phyloP scores from a whole-genome alignment of 2,888 invertebrate genomes.

The Sclerodermus sp. region DNA sequence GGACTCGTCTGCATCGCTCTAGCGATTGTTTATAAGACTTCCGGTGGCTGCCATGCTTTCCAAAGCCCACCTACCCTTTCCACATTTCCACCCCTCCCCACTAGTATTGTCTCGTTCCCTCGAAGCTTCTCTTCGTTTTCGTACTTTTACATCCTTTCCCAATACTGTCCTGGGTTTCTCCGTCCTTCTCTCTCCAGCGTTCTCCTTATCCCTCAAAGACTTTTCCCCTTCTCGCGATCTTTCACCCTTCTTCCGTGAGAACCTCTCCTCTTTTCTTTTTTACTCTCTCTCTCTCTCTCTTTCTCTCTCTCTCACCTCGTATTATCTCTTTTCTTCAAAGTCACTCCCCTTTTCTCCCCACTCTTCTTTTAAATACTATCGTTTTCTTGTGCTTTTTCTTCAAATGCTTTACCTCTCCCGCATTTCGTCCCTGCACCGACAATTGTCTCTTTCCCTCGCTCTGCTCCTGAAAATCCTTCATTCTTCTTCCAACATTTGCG shows the following conservation, averaged over 20 bases:
- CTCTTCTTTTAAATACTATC: too few relatives aligned
- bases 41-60: slow-evolving; percentile 41
- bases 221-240: too few relatives aligned
- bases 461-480: too few relatives aligned
- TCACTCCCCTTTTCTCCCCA: too few relatives aligned
- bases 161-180: too few relatives aligned
- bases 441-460: too few relatives aligned
- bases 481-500: neutral
- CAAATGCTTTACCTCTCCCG: neutral
- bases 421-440: neutral
- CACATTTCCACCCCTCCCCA: neutral
- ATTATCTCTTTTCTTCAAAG: too few relatives aligned
- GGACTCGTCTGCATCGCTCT: slow-evolving; percentile 30
- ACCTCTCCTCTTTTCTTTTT: neutral
- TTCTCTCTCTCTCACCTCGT: slow-evolving; percentile 1
- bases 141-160: too few relatives aligned
- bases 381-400: too few relatives aligned
- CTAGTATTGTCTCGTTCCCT: neutral
- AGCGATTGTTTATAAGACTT: slow-evolving; percentile 50
- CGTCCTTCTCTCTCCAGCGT: too few relatives aligned
- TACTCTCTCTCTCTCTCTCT: slow-evolving; percentile 3
- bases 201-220: too few relatives aligned
- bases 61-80: slow-evolving; percentile 21
- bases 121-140: neutral
- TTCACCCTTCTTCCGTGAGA: slow-evolving; percentile 6